These are phyloP conservation scores for Clunio marinus DNA, from an alignment of 2,888 invertebrate species.

Conservation along the genomic window DNA sequence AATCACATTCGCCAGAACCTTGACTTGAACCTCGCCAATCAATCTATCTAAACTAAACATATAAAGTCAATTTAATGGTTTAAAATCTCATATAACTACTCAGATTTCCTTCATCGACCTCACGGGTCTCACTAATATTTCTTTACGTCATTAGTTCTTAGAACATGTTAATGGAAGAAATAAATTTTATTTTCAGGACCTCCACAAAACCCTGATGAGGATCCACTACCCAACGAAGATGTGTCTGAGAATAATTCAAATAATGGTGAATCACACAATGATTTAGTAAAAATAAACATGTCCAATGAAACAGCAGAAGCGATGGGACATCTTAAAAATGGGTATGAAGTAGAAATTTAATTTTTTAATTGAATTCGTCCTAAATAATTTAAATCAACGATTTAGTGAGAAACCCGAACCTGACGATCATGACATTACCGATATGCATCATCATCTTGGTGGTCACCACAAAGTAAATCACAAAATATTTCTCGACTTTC, in stretches of 20 bases:
- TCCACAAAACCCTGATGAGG: slow-evolving; percentile 43
- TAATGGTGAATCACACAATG: slow-evolving; percentile 39
- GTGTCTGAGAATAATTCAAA: slow-evolving; percentile 43
- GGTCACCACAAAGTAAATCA: slow-evolving; percentile 28
- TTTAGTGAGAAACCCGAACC: slow-evolving; percentile 23
- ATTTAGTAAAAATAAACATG: slow-evolving; percentile 48
- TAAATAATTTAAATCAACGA: neutral
- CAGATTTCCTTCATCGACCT: too few species aligned
- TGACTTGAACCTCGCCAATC: too few species aligned
- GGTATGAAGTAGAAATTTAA: slow-evolving; percentile 42
- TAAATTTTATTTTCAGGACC: too few species aligned
- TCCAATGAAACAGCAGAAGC: slow-evolving; percentile 50
- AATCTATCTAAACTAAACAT: too few species aligned
- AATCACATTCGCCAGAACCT: too few species aligned
- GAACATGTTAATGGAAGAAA: neutral
- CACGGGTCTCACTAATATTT: too few species aligned
- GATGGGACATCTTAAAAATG: slow-evolving; percentile 46
- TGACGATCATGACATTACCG: slow-evolving; percentile 26
- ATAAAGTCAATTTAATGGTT: too few species aligned
- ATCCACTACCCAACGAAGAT: slow-evolving; percentile 49
- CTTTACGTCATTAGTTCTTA: too few species aligned
- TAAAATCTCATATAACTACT: too few species aligned
- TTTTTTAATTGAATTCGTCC: neutral
- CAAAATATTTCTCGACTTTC: too few species aligned
- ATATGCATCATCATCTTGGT: slow-evolving; percentile 26